phyloP scores from a whole-genome alignment of 2,888 invertebrate genomes.

The Lottia gigantea region DNA sequence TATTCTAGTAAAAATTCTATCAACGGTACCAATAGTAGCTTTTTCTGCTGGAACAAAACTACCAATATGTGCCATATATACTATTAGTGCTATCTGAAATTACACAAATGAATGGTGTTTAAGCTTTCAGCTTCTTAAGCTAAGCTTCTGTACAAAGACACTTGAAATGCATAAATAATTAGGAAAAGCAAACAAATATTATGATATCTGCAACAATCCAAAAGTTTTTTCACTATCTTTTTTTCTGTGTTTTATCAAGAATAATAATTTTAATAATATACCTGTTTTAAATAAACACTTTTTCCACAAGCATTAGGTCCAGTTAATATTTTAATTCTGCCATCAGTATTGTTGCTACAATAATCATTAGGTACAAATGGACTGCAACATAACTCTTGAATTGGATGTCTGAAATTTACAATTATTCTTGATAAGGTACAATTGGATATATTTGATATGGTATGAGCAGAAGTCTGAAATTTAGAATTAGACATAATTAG shows the following conservation, averaged over 20 bases:
- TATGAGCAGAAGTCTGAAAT: too few relatives aligned
- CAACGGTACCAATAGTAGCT: slow-evolving; percentile 79
- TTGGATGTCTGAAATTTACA: slow-evolving; percentile 75
- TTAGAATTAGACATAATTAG: too few relatives aligned
- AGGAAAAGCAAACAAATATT: neutral
- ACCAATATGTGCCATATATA: slow-evolving; percentile 88
- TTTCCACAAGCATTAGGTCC: slow-evolving; percentile 94
- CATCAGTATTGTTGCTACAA: slow-evolving; percentile 72
- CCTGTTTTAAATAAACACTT: slow-evolving; percentile 89
- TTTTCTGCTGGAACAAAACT: slow-evolving; percentile 86
- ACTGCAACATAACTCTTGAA: slow-evolving; percentile 77
- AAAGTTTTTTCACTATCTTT: neutral
- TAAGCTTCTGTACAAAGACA: too few relatives aligned
- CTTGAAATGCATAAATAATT: neutral
- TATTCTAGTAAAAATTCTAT: slow-evolving; percentile 81
- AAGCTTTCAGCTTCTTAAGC: too few relatives aligned
- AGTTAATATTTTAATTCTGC: slow-evolving; percentile 80
- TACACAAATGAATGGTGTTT: neutral
- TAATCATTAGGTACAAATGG: slow-evolving; percentile 82
- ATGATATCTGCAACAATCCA: neutral
- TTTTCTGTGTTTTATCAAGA: neutral
- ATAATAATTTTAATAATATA: slow-evolving; percentile 39
- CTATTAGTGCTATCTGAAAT: slow-evolving; percentile 76
- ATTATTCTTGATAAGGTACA: neutral
- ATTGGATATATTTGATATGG: too few relatives aligned